Percentiles rank a stretch among this genome's conserved stretches.
phyloP scores from a whole-genome alignment of 2,797 vertebrate species.

The Coreius guichenoti region DNA sequence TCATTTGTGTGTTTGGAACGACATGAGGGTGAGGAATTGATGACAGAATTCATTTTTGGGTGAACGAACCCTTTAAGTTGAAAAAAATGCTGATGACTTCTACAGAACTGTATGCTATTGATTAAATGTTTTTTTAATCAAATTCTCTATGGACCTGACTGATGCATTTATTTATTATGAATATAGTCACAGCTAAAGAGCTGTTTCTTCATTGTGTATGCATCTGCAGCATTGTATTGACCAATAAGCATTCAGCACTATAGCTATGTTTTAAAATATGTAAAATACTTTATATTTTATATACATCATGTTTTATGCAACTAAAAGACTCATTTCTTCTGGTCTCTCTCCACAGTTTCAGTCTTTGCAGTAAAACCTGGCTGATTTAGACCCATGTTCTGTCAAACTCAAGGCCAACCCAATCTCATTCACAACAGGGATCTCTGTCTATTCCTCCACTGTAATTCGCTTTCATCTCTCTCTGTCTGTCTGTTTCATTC shows the following conservation, averaged over 20 bases:
- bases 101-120: not conserved
- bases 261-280: not conserved
- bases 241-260: not conserved
- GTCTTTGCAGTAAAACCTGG: not conserved
- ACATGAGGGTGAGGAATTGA: no score
- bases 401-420: not conserved
- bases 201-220: not conserved
- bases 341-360: not conserved
- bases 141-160: not conserved
- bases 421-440: conserved; percentile 15
- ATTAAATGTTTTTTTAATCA: not conserved
- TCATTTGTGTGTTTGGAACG: no score
- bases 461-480: not conserved
- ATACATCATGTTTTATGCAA: not conserved
- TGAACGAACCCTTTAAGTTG: not conserved
- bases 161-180: not conserved
- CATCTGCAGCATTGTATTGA: not conserved
- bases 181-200: not conserved
- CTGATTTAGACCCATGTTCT: not conserved
- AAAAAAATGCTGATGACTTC: not conserved
- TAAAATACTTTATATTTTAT: not conserved
- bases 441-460: not conserved
- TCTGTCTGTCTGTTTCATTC: not conserved
- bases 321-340: not conserved
- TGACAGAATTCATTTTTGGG: not conserved